phyloP scores from a whole-genome alignment of 2,113 vertebrate genomes.

The Toxotes chatareus region DNA sequence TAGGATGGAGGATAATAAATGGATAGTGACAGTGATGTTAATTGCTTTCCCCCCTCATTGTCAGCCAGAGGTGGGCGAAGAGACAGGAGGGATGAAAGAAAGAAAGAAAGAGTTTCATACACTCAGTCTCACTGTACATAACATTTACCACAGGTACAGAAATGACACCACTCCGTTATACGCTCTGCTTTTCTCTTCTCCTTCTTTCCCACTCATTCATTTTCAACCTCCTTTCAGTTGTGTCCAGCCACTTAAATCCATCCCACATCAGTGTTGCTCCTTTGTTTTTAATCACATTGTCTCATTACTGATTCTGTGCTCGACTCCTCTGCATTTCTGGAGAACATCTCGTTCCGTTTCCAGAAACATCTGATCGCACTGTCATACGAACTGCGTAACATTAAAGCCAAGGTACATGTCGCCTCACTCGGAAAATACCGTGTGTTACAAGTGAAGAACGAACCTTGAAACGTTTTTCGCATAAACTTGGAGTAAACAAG shows the following conservation, averaged over 20 bases:
- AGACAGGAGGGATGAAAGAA: slow-evolving; percentile 11
- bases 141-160: neutral
- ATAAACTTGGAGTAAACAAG: too few species aligned
- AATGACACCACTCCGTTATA: too few species aligned
- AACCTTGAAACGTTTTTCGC: too few species aligned
- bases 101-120: neutral
- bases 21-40: slow-evolving; percentile 84
- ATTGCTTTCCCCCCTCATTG: slow-evolving; percentile 78
- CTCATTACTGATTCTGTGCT: neutral
- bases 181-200: neutral
- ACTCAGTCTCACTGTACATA: neutral
- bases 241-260: neutral
- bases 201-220: neutral
- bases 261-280: neutral
- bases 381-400: neutral
- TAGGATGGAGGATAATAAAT: slow-evolving; percentile 81
- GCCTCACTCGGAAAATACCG: too few species aligned
- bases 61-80: slow-evolving; percentile 60
- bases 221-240: neutral
- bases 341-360: neutral
- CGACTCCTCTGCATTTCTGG: neutral
- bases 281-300: slow-evolving; percentile 9
- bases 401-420: neutral
- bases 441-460: too few species aligned
- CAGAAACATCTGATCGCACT: neutral